Evolutionary conservation across 2,797 vertebrate species (phyloP), one percentile per base, ranked within the genome.

Genomic region (Pteropus rufus): DNA sequence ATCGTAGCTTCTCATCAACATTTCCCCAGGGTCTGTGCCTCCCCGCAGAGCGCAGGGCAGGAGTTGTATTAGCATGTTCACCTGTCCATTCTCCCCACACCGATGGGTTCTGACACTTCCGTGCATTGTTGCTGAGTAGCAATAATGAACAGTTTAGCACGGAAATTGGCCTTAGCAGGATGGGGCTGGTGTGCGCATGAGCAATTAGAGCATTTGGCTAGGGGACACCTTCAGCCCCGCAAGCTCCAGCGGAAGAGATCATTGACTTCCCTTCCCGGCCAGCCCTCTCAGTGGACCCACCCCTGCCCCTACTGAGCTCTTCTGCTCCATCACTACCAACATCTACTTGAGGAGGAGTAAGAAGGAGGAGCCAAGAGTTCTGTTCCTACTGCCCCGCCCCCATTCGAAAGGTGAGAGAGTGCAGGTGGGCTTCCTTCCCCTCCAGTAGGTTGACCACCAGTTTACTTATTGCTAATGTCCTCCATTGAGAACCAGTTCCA

Each of bases 101-200:
- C 65, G 96, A 97, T 87, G n/a, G 93, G 82, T 91, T 96, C 92
- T 98, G 98, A 97, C 97, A 96, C 96, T 83, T 52, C 12, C 2
- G 2, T 83, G 92, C 93, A 46, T 49, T n/a, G 89, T 85, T 96
- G 88, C 76, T 0, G 1, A 67, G 92, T 73, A 72, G 95, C 97
- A 92, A 97, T 97, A 97, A 98, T n/a, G 93, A 97, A 96, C 94
- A 46, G 76, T 90, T 98, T 92, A 97, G 96, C 94, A 95, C 84
- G 91, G 97, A 97, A 98, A 97, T 58, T 10, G 18, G 92, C 92
- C 94, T 75, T 46, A 24, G 91, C 73, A 77, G 90, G 96, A 95
- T 36, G 84, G 86, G 56, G 49, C 88, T 49, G 73, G 16, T 9
- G 12, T 44, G 72, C 54, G 54, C 0, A 1, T 8, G 29, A 4